Percentiles rank a stretch among this genome's conserved stretches.
Evolutionary conservation across 1,140 invertebrate species (phyloP).

Genomic region (Leguminivora glycinivorella): DNA sequence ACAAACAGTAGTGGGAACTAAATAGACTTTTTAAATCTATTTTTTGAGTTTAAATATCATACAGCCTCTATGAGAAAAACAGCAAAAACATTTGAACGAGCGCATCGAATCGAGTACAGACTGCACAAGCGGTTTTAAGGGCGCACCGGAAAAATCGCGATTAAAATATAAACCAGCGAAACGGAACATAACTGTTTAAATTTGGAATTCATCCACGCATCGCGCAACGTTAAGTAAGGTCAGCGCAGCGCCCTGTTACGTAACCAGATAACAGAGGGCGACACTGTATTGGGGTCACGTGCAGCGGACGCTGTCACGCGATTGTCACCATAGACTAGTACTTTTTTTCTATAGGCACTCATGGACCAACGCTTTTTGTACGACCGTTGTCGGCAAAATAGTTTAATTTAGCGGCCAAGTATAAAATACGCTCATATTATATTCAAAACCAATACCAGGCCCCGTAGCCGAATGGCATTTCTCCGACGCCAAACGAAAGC

Average conservation of each 20-base stretch:
- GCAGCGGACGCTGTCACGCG: slow-evolving; percentile 8
- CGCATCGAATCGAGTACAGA: slow-evolving; percentile 3
- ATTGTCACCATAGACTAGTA: neutral
- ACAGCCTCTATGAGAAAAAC: no score
- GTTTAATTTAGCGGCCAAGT: no score
- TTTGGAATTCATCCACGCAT: slow-evolving; percentile 16
- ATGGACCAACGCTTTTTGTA: neutral
- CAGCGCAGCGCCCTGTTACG: slow-evolving; percentile 17
- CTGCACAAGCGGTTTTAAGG: neutral
- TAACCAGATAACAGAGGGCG: slow-evolving; percentile 16
- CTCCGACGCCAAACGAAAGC: no score
- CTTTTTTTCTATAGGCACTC: neutral
- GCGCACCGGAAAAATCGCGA: slow-evolving; percentile 3
- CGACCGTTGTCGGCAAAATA: neutral
- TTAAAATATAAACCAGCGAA: slow-evolving; percentile 4
- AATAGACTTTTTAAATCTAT: neutral
- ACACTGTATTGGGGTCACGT: slow-evolving; percentile 2
- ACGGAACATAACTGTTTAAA: slow-evolving; percentile 11
- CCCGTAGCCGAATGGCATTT: no score
- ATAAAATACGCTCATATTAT: no score
- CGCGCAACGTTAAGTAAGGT: slow-evolving; percentile 25
- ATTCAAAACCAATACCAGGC: no score
- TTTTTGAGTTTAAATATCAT: neutral
- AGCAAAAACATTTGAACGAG: no score
- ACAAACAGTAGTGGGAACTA: neutral